Percentiles rank a stretch among this genome's conserved stretches.
Conservation (phyloP, 2,888 invertebrate species). For the Asteroscopus sphinx region DNA sequence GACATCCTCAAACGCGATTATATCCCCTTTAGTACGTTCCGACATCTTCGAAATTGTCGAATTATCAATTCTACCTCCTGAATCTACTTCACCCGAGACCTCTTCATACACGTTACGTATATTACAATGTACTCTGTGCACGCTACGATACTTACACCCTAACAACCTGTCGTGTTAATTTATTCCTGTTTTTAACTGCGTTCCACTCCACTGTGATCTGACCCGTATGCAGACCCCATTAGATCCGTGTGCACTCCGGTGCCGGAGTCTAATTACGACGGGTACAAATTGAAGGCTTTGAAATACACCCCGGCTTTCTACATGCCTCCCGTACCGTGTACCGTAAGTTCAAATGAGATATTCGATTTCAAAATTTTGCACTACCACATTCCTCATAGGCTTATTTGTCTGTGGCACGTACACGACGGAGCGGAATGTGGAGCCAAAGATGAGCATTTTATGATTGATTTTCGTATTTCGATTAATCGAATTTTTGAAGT, state of each 20-base stretch:
- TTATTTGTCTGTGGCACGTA: no score
- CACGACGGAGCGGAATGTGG: slow-evolving; percentile 35
- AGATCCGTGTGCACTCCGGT: slow-evolving; percentile 58
- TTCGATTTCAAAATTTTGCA: slow-evolving; percentile 55
- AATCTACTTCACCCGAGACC: no score
- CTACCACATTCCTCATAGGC: no score
- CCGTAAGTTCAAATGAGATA: slow-evolving; percentile 62
- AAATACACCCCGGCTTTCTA: slow-evolving; percentile 66
- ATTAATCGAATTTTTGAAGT: slow-evolving; percentile 8
- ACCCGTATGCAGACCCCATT: slow-evolving; percentile 57
- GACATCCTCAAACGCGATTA: no score
- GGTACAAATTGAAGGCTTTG: slow-evolving; percentile 78
- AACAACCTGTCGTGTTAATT: slow-evolving; percentile 24
- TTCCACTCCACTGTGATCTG: slow-evolving; percentile 53
- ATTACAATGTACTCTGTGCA: no score
- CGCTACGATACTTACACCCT: no score
- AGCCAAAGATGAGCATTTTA: slow-evolving; percentile 22
- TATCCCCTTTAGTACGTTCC: no score
- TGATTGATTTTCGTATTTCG: slow-evolving; percentile 12
- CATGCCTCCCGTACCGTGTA: slow-evolving; percentile 55
- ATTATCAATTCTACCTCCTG: no score
- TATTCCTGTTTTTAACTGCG: slow-evolving; percentile 46
- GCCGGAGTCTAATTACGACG: slow-evolving; percentile 73
- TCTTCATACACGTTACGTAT: no score
- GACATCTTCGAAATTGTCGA: no score